phyloP scores from a whole-genome alignment of 2,113 vertebrate species.

The Tor tambroides region DNA sequence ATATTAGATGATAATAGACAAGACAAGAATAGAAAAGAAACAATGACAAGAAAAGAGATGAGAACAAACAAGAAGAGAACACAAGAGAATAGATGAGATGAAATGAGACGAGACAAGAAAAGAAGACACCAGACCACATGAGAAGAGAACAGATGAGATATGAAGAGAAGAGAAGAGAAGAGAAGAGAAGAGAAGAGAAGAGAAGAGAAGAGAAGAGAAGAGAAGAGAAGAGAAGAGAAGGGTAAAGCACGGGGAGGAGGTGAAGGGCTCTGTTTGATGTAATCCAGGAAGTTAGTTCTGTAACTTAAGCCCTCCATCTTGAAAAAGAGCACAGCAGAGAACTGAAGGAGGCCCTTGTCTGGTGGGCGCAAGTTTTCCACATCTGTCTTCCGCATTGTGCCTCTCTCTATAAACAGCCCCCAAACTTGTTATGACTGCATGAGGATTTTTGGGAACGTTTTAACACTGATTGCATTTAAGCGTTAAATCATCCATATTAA shows the following conservation, averaged over 20 bases:
- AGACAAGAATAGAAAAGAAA: background rate
- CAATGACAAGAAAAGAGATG: background rate
- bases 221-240: slow-evolving; percentile 20
- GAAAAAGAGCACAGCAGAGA: slow-evolving; percentile 70
- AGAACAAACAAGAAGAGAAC: background rate
- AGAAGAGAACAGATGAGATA: background rate
- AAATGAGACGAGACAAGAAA: no score
- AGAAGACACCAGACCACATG: no score
- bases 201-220: background rate
- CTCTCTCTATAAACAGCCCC: slow-evolving; percentile 77
- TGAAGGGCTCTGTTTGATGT: slow-evolving; percentile 73
- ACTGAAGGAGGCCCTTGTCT: slow-evolving; percentile 81
- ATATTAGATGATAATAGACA: background rate
- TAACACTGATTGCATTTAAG: slow-evolving; percentile 80
- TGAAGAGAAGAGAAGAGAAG: background rate
- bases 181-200: slow-evolving; percentile 52
- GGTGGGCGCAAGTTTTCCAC: slow-evolving; percentile 77
- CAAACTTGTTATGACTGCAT: slow-evolving; percentile 77
- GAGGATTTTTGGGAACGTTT: slow-evolving; percentile 75
- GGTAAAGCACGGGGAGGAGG: slow-evolving; percentile 34
- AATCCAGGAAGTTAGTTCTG: slow-evolving; percentile 84
- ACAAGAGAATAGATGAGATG: no score
- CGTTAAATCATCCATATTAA: slow-evolving; percentile 80
- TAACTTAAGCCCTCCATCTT: slow-evolving; percentile 76
- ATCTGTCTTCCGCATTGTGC: slow-evolving; percentile 82